Conservation (phyloP, 1,140 invertebrate genomes). For the Apis florea region DNA sequence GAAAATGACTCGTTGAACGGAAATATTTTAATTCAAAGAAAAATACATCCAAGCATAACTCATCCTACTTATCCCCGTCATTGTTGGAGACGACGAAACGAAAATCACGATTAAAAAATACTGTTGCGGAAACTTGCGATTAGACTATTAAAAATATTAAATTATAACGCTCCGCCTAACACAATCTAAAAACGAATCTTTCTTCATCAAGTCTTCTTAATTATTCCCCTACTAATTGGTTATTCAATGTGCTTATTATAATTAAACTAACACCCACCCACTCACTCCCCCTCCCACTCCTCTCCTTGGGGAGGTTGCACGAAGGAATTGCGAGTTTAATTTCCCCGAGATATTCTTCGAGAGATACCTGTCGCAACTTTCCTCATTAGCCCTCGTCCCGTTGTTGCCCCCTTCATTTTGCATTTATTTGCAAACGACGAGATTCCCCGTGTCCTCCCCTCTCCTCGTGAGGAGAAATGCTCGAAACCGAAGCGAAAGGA, state of each 20-base stretch:
- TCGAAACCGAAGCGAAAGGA: not conserved
- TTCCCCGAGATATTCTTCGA: slow-evolving; percentile 56
- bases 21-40: too few species aligned
- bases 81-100: too few species aligned
- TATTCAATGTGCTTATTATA: slow-evolving; percentile 55
- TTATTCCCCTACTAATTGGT: slow-evolving; percentile 52
- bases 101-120: too few species aligned
- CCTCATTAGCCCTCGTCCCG: slow-evolving; percentile 51
- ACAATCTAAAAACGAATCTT: too few species aligned
- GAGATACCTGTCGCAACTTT: slow-evolving; percentile 56
- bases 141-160: too few species aligned
- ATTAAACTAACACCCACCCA: slow-evolving; percentile 33
- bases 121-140: too few species aligned
- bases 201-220: slow-evolving; percentile 6
- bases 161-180: too few species aligned
- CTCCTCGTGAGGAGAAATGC: not conserved
- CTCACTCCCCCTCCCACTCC: too few species aligned
- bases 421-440: slow-evolving; percentile 47
- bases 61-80: too few species aligned
- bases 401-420: slow-evolving; percentile 14
- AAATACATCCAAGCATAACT: too few species aligned
- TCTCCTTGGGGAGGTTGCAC: not conserved
- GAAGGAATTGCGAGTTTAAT: slow-evolving; percentile 45
- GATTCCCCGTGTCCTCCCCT: not conserved
- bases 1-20: too few species aligned